Conservation (phyloP, 2,113 vertebrate species). For the Equus przewalskii region DNA sequence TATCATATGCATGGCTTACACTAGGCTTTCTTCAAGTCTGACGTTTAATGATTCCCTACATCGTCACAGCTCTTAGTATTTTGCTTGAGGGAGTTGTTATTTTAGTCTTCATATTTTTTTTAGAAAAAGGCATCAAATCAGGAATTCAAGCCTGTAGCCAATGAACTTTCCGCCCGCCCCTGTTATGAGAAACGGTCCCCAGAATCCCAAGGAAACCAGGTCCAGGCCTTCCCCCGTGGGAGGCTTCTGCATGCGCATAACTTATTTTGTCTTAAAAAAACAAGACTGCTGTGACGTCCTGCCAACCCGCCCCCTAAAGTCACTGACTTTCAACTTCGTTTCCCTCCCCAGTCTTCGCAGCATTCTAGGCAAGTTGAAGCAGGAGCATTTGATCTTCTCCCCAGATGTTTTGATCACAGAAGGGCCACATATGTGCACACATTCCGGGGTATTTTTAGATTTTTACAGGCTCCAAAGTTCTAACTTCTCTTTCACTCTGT, state of each 20-base stretch:
- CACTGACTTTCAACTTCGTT: conserved; percentile 71
- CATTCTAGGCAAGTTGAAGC: conserved; percentile 79
- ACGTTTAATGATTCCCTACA: conserved; percentile 31
- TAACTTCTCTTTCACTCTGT: conserved; percentile 83
- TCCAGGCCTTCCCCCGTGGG: conserved; percentile 47
- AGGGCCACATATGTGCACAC: conserved; percentile 84
- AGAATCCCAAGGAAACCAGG: conserved; percentile 53
- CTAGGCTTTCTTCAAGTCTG: not conserved
- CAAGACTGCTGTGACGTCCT: conserved; percentile 60
- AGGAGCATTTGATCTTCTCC: conserved; percentile 82
- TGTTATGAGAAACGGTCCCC: conserved; percentile 36
- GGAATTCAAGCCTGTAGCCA: conserved; percentile 70
- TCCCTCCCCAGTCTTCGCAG: conserved; percentile 72
- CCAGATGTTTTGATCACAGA: conserved; percentile 88
- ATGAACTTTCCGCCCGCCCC: not conserved
- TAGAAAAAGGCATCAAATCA: conserved; percentile 45
- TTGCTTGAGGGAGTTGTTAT: conserved; percentile 27
- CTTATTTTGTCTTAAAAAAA: conserved; percentile 65
- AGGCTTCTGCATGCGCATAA: conserved; percentile 41
- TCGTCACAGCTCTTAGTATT: conserved; percentile 45
- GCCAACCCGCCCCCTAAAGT: not conserved
- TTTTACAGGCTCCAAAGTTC: conserved; percentile 84
- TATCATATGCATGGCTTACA: not conserved
- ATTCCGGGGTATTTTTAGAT: conserved; percentile 88
- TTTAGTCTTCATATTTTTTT: conserved; percentile 46